Evolutionary conservation across 2,113 vertebrate species (phyloP).

Genomic region (Equus quagga): DNA sequence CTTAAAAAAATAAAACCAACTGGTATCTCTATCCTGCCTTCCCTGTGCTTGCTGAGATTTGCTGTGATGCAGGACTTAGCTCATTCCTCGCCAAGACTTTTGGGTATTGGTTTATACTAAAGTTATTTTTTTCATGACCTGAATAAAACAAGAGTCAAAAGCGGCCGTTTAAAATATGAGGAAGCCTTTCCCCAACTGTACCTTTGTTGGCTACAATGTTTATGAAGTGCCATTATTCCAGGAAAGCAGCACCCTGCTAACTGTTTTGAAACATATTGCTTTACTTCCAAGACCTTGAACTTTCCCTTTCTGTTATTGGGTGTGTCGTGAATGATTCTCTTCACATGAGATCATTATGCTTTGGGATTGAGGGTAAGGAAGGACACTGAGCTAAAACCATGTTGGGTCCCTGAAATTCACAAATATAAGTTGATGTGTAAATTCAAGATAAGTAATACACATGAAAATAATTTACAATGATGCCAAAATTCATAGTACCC

Average conservation of each 20-base stretch:
- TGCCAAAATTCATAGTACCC: background rate
- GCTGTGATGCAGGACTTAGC: background rate
- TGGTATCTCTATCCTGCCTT: background rate
- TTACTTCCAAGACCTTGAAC: background rate
- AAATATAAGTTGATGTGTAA: background rate
- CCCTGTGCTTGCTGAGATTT: background rate
- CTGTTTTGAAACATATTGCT: background rate
- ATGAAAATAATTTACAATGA: background rate
- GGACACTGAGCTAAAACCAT: background rate
- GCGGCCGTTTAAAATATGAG: background rate
- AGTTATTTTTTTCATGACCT: background rate
- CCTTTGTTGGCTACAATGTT: background rate
- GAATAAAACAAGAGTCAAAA: conserved; percentile 8
- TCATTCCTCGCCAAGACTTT: background rate
- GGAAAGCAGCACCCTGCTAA: background rate
- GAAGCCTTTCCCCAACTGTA: background rate
- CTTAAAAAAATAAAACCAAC: background rate
- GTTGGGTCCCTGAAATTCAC: background rate
- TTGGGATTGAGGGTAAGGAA: background rate
- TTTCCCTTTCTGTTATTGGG: background rate
- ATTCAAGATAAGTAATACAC: background rate
- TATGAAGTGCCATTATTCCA: background rate
- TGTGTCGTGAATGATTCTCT: background rate
- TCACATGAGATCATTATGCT: conserved; percentile 43
- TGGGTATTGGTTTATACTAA: background rate